Conservation (phyloP, 2,113 vertebrate genomes). For the Notarius lentiginosus region DNA sequence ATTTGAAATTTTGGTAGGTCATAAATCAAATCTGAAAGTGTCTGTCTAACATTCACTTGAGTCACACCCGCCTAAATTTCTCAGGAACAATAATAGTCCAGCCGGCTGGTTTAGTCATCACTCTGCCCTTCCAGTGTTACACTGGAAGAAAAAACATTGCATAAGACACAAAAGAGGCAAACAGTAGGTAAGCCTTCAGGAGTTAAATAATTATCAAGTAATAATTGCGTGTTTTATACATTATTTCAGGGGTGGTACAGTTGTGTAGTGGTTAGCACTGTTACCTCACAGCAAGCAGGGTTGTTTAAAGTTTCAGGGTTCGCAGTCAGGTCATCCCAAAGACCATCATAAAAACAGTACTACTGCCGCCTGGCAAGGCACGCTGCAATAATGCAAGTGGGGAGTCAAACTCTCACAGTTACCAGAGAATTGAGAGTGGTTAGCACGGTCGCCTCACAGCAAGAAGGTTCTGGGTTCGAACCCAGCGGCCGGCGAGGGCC, state of each 20-base stretch:
- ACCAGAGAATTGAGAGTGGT: too few relatives aligned
- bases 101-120: constrained; percentile 41
- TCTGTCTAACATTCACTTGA: constrained; percentile 56
- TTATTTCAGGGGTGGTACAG: neutral
- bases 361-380: too few relatives aligned
- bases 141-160: constrained; percentile 35
- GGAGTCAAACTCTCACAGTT: too few relatives aligned
- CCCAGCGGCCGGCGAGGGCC: too few relatives aligned
- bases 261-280: too few relatives aligned
- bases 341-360: too few relatives aligned
- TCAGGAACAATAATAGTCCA: constrained; percentile 64
- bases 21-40: constrained; percentile 52
- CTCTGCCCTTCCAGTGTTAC: constrained; percentile 36
- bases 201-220: neutral
- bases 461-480: too few relatives aligned
- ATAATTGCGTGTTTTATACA: neutral
- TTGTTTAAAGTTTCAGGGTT: too few relatives aligned
- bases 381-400: too few relatives aligned
- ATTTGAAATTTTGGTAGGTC: constrained; percentile 2
- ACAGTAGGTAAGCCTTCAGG: constrained; percentile 4
- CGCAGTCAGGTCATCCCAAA: too few relatives aligned
- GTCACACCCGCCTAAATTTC: constrained; percentile 60
- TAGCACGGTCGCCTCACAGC: too few relatives aligned
- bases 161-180: constrained; percentile 34
- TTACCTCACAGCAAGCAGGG: too few relatives aligned